These are phyloP conservation scores for Daboia siamensis DNA, from an alignment of 2,113 vertebrate genomes.

Conservation along the genomic window DNA sequence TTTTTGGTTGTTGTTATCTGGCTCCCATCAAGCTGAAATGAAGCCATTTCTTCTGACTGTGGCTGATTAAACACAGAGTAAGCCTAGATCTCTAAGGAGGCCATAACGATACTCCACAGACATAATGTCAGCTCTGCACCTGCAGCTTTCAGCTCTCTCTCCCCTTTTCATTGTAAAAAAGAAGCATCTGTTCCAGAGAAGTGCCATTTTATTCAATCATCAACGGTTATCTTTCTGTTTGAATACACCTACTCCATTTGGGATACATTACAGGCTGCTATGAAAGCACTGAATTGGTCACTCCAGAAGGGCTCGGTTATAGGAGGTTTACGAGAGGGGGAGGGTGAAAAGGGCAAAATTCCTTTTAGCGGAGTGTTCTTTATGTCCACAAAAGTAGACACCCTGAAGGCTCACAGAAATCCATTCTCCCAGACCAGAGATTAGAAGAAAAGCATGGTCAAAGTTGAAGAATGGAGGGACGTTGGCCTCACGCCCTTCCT, in stretches of 20 bases:
- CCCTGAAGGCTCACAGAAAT: slow-evolving; percentile 36
- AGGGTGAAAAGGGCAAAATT: slow-evolving; percentile 57
- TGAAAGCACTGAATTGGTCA: slow-evolving; percentile 67
- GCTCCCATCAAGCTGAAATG: slow-evolving; percentile 77
- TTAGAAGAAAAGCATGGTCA: slow-evolving; percentile 47
- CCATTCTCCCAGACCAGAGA: slow-evolving; percentile 34
- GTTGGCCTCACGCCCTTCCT: background rate
- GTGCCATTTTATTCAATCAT: slow-evolving; percentile 68
- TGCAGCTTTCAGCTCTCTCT: slow-evolving; percentile 80
- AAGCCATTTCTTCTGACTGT: slow-evolving; percentile 87
- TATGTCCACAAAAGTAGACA: slow-evolving; percentile 58
- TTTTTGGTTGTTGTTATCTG: slow-evolving; percentile 53
- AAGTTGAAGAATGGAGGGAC: slow-evolving; percentile 35
- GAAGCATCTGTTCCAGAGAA: slow-evolving; percentile 78
- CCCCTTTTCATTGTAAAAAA: slow-evolving; percentile 72
- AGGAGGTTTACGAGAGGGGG: background rate
- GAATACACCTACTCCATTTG: slow-evolving; percentile 70
- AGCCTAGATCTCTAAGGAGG: slow-evolving; percentile 69
- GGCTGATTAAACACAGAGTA: slow-evolving; percentile 89
- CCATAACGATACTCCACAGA: slow-evolving; percentile 71
- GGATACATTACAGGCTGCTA: slow-evolving; percentile 72
- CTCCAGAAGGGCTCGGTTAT: slow-evolving; percentile 57
- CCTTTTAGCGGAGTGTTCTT: slow-evolving; percentile 58
- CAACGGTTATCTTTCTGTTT: slow-evolving; percentile 65
- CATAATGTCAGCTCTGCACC: slow-evolving; percentile 78